Percentiles rank a stretch among this genome's conserved stretches.
phyloP scores from a whole-genome alignment of 2,113 vertebrate species.

The Accipiter virgatus region DNA sequence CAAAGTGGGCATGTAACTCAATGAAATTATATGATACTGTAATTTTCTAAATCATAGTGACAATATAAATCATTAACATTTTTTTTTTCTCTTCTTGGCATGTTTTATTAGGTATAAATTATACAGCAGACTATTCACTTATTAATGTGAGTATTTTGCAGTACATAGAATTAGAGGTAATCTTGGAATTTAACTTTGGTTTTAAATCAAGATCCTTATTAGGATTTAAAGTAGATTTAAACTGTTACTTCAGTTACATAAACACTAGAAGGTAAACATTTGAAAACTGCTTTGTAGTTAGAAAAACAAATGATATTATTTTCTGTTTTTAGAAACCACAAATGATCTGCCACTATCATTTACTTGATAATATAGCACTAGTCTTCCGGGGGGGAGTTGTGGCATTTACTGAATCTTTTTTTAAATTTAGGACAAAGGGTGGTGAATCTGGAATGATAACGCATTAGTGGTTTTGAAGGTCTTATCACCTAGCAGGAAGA shows the following conservation, averaged over 20 bases:
- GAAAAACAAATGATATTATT: neutral
- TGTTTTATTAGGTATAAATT: neutral
- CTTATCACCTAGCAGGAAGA: neutral
- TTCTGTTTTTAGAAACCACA: neutral
- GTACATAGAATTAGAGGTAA: neutral
- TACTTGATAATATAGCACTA: neutral
- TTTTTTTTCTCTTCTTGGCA: neutral
- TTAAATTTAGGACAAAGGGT: neutral
- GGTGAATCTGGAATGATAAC: neutral
- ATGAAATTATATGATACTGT: neutral
- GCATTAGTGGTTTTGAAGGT: neutral
- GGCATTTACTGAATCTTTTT: neutral
- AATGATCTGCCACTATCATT: neutral
- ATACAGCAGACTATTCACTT: neutral
- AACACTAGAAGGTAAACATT: neutral
- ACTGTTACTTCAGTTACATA: neutral
- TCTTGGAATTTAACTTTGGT: neutral
- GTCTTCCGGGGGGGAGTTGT: neutral
- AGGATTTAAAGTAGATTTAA: neutral
- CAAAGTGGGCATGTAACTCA: neutral
- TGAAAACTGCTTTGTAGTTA: neutral
- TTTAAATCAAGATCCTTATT: neutral
- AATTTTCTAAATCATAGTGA: neutral
- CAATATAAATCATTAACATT: neutral
- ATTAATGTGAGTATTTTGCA: neutral